Percentiles rank a stretch among this genome's conserved stretches.
Evolutionary conservation across 2,113 vertebrate genomes (phyloP).

Genomic region (Cettia cetti): DNA sequence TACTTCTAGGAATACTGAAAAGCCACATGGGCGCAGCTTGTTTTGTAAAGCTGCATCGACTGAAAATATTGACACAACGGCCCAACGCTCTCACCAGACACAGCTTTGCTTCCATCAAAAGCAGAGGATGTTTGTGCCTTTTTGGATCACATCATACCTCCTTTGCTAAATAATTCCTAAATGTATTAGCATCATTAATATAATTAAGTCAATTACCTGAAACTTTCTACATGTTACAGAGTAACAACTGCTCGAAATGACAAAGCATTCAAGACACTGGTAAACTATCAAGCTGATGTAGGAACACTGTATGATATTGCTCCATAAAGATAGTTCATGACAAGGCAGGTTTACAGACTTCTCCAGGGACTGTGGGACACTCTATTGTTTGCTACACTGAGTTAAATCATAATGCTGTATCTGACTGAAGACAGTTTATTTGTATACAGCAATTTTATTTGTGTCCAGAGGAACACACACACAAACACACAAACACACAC

Average conservation of each 20-base stretch:
- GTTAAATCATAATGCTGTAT: background rate
- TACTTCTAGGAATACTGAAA: constrained; percentile 54
- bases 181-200: background rate
- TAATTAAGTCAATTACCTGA: background rate
- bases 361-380: background rate
- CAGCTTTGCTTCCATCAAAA: background rate
- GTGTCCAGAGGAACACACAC: background rate
- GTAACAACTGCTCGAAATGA: background rate
- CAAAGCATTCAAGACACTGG: background rate
- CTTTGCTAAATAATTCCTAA: background rate
- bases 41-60: background rate
- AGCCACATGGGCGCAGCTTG: background rate
- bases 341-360: background rate
- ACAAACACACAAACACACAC: background rate
- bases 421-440: background rate
- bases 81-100: accelerated
- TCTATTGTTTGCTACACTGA: background rate
- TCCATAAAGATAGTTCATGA: background rate
- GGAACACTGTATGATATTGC: background rate
- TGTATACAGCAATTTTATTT: background rate
- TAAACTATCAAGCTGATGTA: background rate
- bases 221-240: background rate
- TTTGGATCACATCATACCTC: background rate
- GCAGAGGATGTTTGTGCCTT: background rate
- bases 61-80: background rate